A percentile compares a stretch with the other conserved stretches of the same genome.
phyloP scores from a whole-genome alignment of 2,888 invertebrate genomes.

The Hirtodrosophila cameraria region DNA sequence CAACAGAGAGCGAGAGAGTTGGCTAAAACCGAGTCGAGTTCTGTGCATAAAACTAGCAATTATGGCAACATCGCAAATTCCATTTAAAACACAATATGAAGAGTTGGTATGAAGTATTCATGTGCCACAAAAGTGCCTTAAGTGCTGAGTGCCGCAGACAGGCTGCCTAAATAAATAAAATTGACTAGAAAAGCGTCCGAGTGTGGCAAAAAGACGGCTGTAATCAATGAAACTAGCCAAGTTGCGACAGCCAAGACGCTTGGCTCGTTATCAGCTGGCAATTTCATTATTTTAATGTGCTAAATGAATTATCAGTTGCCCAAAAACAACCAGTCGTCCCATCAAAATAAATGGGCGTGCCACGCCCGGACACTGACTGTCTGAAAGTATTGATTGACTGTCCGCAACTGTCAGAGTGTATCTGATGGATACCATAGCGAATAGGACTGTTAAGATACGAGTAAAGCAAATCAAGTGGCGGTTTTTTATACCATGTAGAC shows the following conservation, averaged over 20 bases:
- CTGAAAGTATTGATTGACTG: slow-evolving; percentile 42
- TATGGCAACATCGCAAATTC: slow-evolving; percentile 37
- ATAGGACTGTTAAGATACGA: no score
- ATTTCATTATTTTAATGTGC: slow-evolving; percentile 74
- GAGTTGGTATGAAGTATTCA: neutral
- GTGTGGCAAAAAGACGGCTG: slow-evolving; percentile 20
- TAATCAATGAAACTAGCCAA: slow-evolving; percentile 41
- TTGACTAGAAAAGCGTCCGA: slow-evolving; percentile 62
- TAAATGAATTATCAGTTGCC: slow-evolving; percentile 62
- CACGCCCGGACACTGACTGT: neutral
- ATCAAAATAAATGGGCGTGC: slow-evolving; percentile 53
- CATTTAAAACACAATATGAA: slow-evolving; percentile 54
- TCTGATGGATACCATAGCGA: slow-evolving; percentile 8
- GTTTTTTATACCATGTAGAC: no score
- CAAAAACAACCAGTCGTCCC: neutral
- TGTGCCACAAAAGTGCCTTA: slow-evolving; percentile 34
- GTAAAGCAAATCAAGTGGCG: slow-evolving; percentile 3
- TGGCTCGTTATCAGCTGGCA: slow-evolving; percentile 64
- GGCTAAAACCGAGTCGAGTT: slow-evolving; percentile 2
- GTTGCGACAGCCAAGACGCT: slow-evolving; percentile 4
- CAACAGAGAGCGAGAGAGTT: neutral
- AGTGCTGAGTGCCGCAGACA: slow-evolving; percentile 6
- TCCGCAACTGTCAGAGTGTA: slow-evolving; percentile 3
- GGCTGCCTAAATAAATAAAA: slow-evolving; percentile 65
- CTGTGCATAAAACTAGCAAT: slow-evolving; percentile 39